Base-by-base conservation (phyloP, 2,797 vertebrate species). In the Anabas testudineus region DNA sequence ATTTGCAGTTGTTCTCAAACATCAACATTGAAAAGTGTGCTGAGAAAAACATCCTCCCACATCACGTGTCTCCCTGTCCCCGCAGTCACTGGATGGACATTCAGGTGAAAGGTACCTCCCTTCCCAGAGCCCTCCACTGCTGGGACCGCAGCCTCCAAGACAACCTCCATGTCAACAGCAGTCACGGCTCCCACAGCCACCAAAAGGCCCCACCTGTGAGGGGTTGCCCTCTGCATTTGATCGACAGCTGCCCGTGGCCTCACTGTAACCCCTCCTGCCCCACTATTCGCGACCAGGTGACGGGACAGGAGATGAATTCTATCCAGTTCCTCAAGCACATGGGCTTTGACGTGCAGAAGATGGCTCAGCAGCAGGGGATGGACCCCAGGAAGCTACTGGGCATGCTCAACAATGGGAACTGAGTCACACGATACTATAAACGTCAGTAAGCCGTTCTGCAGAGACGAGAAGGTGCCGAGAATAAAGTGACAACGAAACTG, bases 231-330 rank as follows among this genome's bases (percentile, higher is more conserved):
- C 61, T 95, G 26, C 96, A 96, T 53, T 82, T 99, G 85, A 95
- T 98, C 6, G 97, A 99, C 95, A 96, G 95, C 92, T 99, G 97
- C 60, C 96, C 97, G 0, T 99, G 97, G 97, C 97, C 97, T 6
- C 97, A 98, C 90, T 99, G 97, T 84, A 99, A 99, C 87, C 97
- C 97, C n/a, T 94, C 97, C 0, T 99, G 97, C 82, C 97, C 97
- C 28, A 96, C 96, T 0, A 95, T 98, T 82, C 93, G 96, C 14
- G 97, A 98, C 93, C 97, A 97, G 89, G 92, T 95, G 88, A 97
- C 96, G 0, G 97, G 97, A 28, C 96, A 97, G 88, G 97, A 99
- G 91, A 97, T 99, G 96, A 96, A 93, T 0, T 95, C 93, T 58
- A 94, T 97, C 63, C 97, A 98, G 93, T 98, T 99, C 91, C 96